Evolutionary conservation across 2,888 invertebrate genomes (phyloP).

Genomic region (Lepidocyrtinus sp.): DNA sequence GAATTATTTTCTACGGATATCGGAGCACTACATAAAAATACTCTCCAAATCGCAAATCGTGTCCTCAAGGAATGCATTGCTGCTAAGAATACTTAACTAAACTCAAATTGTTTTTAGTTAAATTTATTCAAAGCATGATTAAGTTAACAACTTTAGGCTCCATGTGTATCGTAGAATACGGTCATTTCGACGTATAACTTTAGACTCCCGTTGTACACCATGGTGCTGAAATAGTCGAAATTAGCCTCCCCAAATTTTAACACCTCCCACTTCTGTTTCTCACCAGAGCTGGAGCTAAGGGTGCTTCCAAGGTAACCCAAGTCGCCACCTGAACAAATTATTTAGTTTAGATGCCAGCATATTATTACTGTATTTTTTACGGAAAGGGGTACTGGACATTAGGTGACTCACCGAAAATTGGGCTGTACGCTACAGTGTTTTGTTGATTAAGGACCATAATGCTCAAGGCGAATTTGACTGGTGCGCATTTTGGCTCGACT

Average conservation of each 20-base stretch:
- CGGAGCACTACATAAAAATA: too few relatives aligned
- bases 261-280: slow-evolving; percentile 54
- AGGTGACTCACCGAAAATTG: slow-evolving; percentile 38
- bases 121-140: neutral
- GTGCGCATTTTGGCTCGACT: slow-evolving; percentile 41
- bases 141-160: slow-evolving; percentile 30
- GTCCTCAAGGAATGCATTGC: too few relatives aligned
- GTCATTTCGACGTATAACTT: slow-evolving; percentile 57
- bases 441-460: slow-evolving; percentile 47
- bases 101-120: neutral
- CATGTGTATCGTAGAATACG: slow-evolving; percentile 44
- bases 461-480: slow-evolving; percentile 39
- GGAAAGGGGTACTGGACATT: too few relatives aligned
- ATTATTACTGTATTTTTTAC: neutral
- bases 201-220: slow-evolving; percentile 43
- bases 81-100: neutral
- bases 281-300: too few relatives aligned
- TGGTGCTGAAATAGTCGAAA: slow-evolving; percentile 46
- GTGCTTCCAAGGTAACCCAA: slow-evolving; percentile 38
- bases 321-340: slow-evolving; percentile 23
- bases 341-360: neutral
- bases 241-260: slow-evolving; percentile 51
- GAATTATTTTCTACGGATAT: too few relatives aligned
- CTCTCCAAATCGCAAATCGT: too few relatives aligned
- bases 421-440: slow-evolving; percentile 38